A percentile compares a stretch with the other conserved stretches of the same genome.
These are phyloP conservation scores for Etheostoma perlongum DNA, from an alignment of 2,797 vertebrate species.

Conservation along the genomic window DNA sequence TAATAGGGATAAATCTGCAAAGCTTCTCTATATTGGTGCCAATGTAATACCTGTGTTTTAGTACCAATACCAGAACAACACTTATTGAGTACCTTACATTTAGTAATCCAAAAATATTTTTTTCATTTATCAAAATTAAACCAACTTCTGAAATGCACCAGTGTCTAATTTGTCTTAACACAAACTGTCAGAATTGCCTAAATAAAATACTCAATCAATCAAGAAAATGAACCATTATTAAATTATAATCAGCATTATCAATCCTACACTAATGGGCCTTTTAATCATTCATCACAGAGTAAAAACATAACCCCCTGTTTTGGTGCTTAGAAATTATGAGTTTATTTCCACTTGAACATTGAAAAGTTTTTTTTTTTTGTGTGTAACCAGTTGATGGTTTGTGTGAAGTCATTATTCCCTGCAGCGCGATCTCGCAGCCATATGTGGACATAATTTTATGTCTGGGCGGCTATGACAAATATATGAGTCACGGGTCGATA, in stretches of 20 bases:
- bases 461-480: constrained; percentile 73
- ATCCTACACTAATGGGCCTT: not conserved
- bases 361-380: constrained; percentile 37
- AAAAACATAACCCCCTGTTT: constrained; percentile 4
- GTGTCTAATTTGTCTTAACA: not conserved
- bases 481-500: constrained; percentile 78
- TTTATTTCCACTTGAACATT: constrained; percentile 12
- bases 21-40: not conserved
- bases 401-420: constrained; percentile 42
- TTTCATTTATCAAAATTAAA: not conserved
- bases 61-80: not conserved
- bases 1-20: not conserved
- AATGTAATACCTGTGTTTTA: not conserved
- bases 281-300: not conserved
- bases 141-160: not conserved
- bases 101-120: not conserved
- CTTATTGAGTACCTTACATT: not conserved
- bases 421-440: constrained; percentile 43
- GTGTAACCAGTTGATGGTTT: constrained; percentile 24
- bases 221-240: not conserved
- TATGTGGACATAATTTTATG: constrained; percentile 70
- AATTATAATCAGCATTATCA: not conserved
- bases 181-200: not conserved
- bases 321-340: constrained; percentile 15
- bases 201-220: constrained; percentile 2